Base-by-base conservation (phyloP, 2,888 invertebrate genomes). In the Cerastoderma edule region DNA sequence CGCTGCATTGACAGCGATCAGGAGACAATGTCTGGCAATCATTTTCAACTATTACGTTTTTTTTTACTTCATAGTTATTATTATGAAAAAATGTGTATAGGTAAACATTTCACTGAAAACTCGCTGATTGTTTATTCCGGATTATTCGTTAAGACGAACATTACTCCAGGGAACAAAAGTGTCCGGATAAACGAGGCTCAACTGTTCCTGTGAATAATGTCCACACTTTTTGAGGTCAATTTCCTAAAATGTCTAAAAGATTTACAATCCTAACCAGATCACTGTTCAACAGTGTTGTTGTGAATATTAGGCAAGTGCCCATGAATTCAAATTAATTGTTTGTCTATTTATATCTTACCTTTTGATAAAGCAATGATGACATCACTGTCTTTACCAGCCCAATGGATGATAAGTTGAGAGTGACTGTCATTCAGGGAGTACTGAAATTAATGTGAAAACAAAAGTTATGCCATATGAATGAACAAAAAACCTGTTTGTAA, bases 361-460 rank as follows among this genome's bases (percentile, higher is more conserved):
- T 96, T 94, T 1, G 97, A 96, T 80, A 97, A 93, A 88, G 97
- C 97, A 83, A 98, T 95, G 87, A 98, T 96, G 33, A 97, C 96
- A 93, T 96, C 95, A 77, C 96, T 96, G 27, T 96, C 95, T 92
- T 96, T 96, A 32, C 97, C 97, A 16, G 97, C 96, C 97, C 98
- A 98, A 92, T 97, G 97, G 13, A 98, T 97, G 95, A 97, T 96
- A 88, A 98, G 93, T 91, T 97, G 96, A 89, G 96, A 96, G 91
- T 98, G 97, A 81, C 95, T 95, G 93, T 97, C 97, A 93, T 97
- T 96, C 28, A 97, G 94, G 73, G 95, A 94, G 81, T 95, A 95
- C 97, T 97, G 94, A 39, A 94, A 93, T 89, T 60, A 83, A n/a
- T n/a, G n/a, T n/a, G n/a, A n/a, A 39, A 39, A 78, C 68, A 71